Conservation (phyloP, 2,113 vertebrate species). For the Aegypius monachus region DNA sequence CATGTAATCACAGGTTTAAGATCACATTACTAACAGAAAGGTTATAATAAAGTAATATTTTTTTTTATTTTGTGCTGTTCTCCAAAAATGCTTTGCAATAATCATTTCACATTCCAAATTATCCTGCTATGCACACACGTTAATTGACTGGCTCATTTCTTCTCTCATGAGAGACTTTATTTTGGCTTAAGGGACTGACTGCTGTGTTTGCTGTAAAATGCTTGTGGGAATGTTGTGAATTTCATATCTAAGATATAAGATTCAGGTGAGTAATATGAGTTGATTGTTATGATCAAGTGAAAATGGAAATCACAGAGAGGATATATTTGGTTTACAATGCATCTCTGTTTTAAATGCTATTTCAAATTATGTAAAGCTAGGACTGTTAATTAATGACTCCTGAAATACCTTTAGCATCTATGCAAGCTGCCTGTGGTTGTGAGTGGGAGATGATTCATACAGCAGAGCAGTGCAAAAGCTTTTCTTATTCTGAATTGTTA, state of each 20-base stretch:
- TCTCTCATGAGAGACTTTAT: not conserved
- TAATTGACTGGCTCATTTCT: conserved; percentile 24
- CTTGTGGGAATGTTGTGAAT: not conserved
- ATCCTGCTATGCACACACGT: not conserved
- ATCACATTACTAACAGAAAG: not conserved
- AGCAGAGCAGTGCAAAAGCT: not conserved
- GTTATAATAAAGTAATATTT: not conserved
- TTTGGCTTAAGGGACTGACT: not conserved
- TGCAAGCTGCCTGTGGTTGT: not conserved
- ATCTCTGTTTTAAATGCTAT: not conserved
- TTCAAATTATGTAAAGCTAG: not conserved
- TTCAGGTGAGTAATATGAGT: not conserved
- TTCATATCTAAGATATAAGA: not conserved
- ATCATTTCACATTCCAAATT: conserved; percentile 1
- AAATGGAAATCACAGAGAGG: not conserved
- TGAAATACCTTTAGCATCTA: not conserved
- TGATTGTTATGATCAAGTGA: not conserved
- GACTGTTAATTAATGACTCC: not conserved
- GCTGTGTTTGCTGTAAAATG: not conserved
- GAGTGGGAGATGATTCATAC: not conserved
- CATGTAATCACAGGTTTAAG: not conserved
- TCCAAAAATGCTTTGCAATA: not conserved
- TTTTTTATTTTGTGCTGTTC: not conserved
- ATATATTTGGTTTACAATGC: not conserved
- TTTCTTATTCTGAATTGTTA: not conserved